These are phyloP conservation scores for Aleiodes sp. DNA, from an alignment of 1,140 invertebrate genomes.

Conservation along the genomic window DNA sequence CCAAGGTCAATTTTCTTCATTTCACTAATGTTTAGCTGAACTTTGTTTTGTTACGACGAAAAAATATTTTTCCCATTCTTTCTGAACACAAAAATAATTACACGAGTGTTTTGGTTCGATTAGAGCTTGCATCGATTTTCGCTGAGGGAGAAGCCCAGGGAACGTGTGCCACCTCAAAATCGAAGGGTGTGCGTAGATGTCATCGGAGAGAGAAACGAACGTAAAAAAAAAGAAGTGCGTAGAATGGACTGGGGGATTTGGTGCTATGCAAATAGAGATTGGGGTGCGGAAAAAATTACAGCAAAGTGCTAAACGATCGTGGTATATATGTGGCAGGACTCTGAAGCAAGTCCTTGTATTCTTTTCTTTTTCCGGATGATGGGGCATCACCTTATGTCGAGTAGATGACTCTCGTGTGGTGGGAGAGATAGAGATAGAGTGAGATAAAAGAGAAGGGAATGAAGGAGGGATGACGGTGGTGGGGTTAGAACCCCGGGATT, in stretches of 20 bases:
- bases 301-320: conserved; percentile 57
- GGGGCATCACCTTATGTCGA: conserved; percentile 53
- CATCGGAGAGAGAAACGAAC: background rate
- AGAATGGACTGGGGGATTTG: conserved; percentile 2
- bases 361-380: conserved; percentile 26
- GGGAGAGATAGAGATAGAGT: conserved; percentile 20
- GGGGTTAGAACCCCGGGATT: background rate
- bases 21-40: background rate
- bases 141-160: background rate
- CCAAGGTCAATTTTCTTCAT: too few relatives aligned
- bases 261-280: conserved; percentile 52
- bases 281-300: conserved; percentile 51
- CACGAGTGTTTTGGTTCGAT: conserved; percentile 54
- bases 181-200: conserved; percentile 11
- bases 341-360: conserved; percentile 12
- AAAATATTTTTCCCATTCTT: too few relatives aligned
- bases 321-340: conserved; percentile 29
- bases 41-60: too few relatives aligned
- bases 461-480: conserved; percentile 25
- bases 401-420: conserved; percentile 52
- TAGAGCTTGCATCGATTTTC: conserved; percentile 48
- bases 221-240: conserved; percentile 23
- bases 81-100: conserved; percentile 43
- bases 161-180: background rate
- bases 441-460: background rate